Evolutionary conservation across 2,888 invertebrate species (phyloP).

Genomic region (Lepeophtheirus nordmannii): DNA sequence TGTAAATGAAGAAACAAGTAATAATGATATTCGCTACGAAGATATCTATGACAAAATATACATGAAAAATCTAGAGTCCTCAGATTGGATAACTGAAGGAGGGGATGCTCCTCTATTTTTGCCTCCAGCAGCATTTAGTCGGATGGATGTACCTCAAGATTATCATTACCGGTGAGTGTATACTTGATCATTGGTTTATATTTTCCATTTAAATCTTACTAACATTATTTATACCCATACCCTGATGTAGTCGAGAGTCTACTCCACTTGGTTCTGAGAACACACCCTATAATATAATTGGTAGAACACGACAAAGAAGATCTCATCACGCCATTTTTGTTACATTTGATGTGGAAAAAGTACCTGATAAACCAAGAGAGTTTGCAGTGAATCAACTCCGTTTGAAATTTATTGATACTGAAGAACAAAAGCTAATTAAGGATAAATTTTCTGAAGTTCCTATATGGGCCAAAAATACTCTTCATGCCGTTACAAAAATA

Average conservation of each 20-base stretch:
- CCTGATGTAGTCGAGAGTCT: constrained; percentile 8
- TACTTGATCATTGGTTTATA: not conserved
- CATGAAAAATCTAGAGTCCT: not conserved
- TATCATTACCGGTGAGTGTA: constrained; percentile 28
- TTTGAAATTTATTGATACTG: constrained; percentile 26
- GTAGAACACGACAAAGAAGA: constrained; percentile 41
- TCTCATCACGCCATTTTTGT: constrained; percentile 47
- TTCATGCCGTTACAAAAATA: constrained; percentile 50
- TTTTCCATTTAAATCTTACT: not conserved
- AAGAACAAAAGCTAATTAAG: constrained; percentile 25
- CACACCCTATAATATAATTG: constrained; percentile 36
- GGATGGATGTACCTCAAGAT: constrained; percentile 47
- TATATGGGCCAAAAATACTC: constrained; percentile 67
- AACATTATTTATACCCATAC: not conserved
- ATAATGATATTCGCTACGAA: constrained; percentile 10
- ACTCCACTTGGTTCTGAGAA: constrained; percentile 32
- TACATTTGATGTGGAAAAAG: constrained; percentile 45
- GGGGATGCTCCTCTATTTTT: constrained; percentile 47
- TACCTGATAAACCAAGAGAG: constrained; percentile 47
- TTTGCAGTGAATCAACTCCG: constrained; percentile 27
- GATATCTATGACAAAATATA: constrained; percentile 24
- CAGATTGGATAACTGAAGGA: constrained; percentile 36
- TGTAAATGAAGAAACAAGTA: not conserved
- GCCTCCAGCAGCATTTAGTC: constrained; percentile 60
- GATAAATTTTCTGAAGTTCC: constrained; percentile 59